Evolutionary conservation across 1,140 invertebrate species (phyloP).

Genomic region (Euura lappo): DNA sequence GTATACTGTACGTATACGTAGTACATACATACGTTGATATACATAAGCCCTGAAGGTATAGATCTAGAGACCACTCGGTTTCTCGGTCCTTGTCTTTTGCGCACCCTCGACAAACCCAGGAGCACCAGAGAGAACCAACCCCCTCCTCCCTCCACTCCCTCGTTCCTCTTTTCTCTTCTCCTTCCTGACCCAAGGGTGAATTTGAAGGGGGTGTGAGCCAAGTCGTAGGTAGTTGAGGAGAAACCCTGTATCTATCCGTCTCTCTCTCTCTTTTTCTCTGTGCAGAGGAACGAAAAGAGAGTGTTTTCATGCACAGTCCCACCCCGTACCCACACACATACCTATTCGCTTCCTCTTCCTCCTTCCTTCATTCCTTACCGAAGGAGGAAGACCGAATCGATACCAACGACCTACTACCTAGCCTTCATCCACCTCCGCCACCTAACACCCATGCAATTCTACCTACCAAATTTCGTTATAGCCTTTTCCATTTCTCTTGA

Average conservation of each 20-base stretch:
- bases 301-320: too few relatives aligned
- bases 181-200: background rate
- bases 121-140: too few relatives aligned
- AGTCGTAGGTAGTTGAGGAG: slow-evolving; percentile 3
- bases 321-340: background rate
- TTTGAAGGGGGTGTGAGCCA: background rate
- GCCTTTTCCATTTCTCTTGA: too few relatives aligned
- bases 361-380: background rate
- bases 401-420: background rate
- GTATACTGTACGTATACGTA: too few relatives aligned
- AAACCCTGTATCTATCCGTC: background rate
- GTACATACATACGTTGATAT: too few relatives aligned
- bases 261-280: background rate
- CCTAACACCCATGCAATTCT: background rate
- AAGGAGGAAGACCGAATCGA: background rate
- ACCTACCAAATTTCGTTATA: background rate
- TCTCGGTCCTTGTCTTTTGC: background rate
- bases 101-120: background rate
- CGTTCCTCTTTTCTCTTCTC: too few relatives aligned
- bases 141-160: background rate
- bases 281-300: too few relatives aligned
- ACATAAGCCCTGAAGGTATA: too few relatives aligned
- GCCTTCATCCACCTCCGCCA: background rate
- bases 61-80: background rate
- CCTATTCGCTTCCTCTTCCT: background rate